Conservation (phyloP, 2,797 vertebrate genomes). For the Enteromius radiatus region DNA sequence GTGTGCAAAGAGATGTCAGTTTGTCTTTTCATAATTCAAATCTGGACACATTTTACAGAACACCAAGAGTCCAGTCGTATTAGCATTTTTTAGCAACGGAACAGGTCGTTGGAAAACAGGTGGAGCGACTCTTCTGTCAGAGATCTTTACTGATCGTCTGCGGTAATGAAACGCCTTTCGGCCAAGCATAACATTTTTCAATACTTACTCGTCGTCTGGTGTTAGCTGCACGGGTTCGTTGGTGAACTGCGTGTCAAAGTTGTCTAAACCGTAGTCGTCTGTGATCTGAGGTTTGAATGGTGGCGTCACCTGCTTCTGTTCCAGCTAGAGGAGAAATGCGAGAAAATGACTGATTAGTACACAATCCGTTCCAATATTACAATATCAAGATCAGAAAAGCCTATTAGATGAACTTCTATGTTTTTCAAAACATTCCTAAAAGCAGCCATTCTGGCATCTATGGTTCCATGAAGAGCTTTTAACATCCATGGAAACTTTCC, state of each 20-base stretch:
- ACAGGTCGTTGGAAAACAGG: slow-evolving; percentile 14
- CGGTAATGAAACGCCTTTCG: not conserved
- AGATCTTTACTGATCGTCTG: slow-evolving; percentile 4
- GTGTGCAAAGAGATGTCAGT: slow-evolving; percentile 20
- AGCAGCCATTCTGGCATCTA: not conserved
- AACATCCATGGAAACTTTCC: not conserved
- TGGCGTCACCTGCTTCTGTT: slow-evolving; percentile 91
- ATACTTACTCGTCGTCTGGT: slow-evolving; percentile 92
- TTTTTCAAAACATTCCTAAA: not conserved
- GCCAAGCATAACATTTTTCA: slow-evolving; percentile 20
- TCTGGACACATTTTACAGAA: not conserved
- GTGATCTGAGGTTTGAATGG: slow-evolving; percentile 97
- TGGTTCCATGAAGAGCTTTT: not conserved
- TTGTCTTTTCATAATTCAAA: slow-evolving; percentile 22
- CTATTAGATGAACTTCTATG: not conserved
- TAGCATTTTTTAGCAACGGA: not conserved
- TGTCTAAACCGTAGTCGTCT: slow-evolving; percentile 95
- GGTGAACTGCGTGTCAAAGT: slow-evolving; percentile 99
- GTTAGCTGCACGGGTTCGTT: slow-evolving; percentile 99
- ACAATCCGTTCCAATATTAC: slow-evolving; percentile 20
- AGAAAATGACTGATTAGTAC: slow-evolving; percentile 35
- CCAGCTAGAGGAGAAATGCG: slow-evolving; percentile 79
- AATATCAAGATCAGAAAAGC: slow-evolving; percentile 11
- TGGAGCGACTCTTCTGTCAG: slow-evolving; percentile 5
- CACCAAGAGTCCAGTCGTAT: not conserved